Conservation (phyloP, 2,797 vertebrate genomes). For the Eremophila alpestris region DNA sequence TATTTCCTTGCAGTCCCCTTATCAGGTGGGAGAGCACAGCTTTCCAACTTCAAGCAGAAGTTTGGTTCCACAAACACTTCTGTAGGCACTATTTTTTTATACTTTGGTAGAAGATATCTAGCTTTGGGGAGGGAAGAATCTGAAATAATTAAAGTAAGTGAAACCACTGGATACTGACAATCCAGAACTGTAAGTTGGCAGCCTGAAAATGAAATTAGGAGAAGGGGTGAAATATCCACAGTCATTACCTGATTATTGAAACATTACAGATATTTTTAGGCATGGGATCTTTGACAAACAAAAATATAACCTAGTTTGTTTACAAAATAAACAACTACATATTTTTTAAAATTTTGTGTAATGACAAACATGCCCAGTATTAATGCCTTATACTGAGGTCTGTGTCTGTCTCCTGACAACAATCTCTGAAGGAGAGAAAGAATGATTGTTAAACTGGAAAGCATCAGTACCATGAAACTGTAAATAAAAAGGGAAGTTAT, state of each 20-base stretch:
- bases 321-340: neutral
- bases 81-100: neutral
- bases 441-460: neutral
- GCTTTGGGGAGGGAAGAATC: neutral
- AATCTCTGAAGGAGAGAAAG: neutral
- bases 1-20: neutral
- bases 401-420: neutral
- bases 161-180: neutral
- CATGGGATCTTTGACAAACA: neutral
- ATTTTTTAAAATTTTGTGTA: neutral
- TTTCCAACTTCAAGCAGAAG: neutral
- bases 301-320: neutral
- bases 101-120: neutral
- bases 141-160: neutral
- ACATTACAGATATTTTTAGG: neutral
- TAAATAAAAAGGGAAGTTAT: slow-evolving; percentile 10
- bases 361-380: neutral
- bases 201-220: neutral
- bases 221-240: neutral
- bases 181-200: neutral
- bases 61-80: neutral
- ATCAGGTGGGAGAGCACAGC: neutral
- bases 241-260: neutral
- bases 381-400: neutral
- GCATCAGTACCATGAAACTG: neutral